Evolutionary conservation across 1,140 invertebrate species (phyloP), one percentile per base, ranked within the genome.

Genomic region (Zaprionus capensis): DNA sequence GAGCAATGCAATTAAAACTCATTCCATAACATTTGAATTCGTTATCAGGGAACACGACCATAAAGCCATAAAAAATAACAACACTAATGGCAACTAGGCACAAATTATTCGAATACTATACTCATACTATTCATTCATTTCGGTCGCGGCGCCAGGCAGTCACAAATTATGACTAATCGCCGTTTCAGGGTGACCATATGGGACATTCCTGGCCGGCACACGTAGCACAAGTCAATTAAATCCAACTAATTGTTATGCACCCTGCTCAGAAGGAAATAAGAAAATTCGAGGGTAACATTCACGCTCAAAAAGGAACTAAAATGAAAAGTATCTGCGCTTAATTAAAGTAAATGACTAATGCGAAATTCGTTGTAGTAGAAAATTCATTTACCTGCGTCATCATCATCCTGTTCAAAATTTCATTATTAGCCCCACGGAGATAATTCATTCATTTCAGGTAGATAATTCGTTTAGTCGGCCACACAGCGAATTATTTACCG

Each of bases 321-420:
- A 46, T 46, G n/a, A 46, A 17, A 71, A 70, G 41, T 71, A 64
- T 67, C 58, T 59, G 44, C 53, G 62, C 57, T 76, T 72, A 76
- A 76, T 76, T 76, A 76, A 76, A 65, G 68, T 36, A 71, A 72
- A 76, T 72, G 74, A 76, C 61, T 76, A 71, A 76, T 76, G 73
- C 73, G 46, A 76, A 76, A 66, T 66, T 75, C 41, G n/a, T 44
- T 41, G 28, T 70, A 62, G 46, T 20, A 12, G 46, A 22, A 20
- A 68, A 44, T 64, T 34, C 15, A 68, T 46, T 70, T 74, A 74
- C 49, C 71, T 74, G 71, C 65, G 28, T 61, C 57, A 61, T 61
- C 44, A 61, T 61, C 44, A 53, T 73, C 51, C 59, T 68, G 17
- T 61, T 36, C n/a, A 36, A 65, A 67, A 59, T 63, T 71, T 70